Base-by-base conservation (phyloP, 1,140 invertebrate genomes). In the Heliconius congener region DNA sequence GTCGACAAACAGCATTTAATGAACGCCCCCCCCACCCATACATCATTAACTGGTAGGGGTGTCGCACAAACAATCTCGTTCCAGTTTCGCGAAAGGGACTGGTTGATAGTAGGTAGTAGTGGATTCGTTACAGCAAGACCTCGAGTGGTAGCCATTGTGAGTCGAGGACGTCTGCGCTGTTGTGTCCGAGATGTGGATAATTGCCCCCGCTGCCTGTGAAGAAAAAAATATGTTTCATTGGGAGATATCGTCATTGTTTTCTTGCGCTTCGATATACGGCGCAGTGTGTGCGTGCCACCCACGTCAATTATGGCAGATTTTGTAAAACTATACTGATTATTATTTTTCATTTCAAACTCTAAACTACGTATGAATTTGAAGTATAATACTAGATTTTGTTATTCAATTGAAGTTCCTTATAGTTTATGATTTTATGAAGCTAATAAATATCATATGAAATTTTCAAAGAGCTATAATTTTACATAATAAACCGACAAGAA, bases 131-230 rank as follows among this genome's bases (percentile, higher is more conserved):
- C 90, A 91, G 90, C 87, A 89, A 87, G 86, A 89, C 86, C 87
- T 91, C 88, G 88, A 94, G 92, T 90, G 91, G 83, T 84, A 84
- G 81, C 90, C 87, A 93, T 94, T 93, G 91, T 93, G 91, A 89
- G 78, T 91, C 83, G 88, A 93, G 92, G 81, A 90, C 90, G 90
- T 90, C 90, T 90, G 88, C 86, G 85, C 88, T 83, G 90, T 92
- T 91, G 88, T 92, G 91, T 92, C 90, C 91, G 90, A 92, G 90
- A 92, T 90, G 89, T 88, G 86, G 88, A 89, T 93, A 94, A 94
- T 93, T 94, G 92, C 91, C 90, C 88, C 87, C 82, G 87, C 87
- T 86, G 84, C 82, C 85, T 87, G 81, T 84, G 81, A 82, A 82
- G 79, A 83, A 85, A 85, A 87, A 87, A 85, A 85, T 84, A 83